phyloP scores from a whole-genome alignment of 1,140 invertebrate species.

The Penaeus vannamei region DNA sequence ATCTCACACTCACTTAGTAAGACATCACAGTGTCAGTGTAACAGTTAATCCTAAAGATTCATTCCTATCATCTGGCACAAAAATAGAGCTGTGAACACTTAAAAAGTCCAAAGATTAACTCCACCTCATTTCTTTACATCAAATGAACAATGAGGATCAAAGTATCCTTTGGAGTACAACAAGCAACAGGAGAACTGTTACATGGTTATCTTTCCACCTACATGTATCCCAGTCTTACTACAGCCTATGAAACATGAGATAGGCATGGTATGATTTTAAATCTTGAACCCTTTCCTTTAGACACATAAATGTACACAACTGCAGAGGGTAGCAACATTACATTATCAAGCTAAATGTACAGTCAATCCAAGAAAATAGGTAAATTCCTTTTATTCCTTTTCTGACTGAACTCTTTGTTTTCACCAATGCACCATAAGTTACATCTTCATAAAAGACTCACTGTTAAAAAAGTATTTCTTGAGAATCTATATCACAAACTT shows the following conservation, averaged over 20 bases:
- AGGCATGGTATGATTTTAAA: conserved; percentile 27
- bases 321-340: conserved; percentile 34
- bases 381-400: not conserved
- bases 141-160: conserved; percentile 29
- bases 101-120: conserved; percentile 55
- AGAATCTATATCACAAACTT: conserved; percentile 46
- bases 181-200: conserved; percentile 47
- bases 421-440: conserved; percentile 26
- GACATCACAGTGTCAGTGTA: conserved; percentile 62
- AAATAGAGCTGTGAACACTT: conserved; percentile 60
- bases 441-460: conserved; percentile 29
- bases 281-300: conserved; percentile 7
- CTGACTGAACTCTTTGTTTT: conserved; percentile 16
- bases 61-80: conserved; percentile 56
- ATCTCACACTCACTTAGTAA: conserved; percentile 47
- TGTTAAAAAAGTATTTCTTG: conserved; percentile 37
- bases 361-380: conserved; percentile 44
- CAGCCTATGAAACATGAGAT: conserved; percentile 3
- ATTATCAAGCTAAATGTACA: conserved; percentile 31
- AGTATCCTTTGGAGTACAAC: conserved; percentile 45
- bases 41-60: conserved; percentile 51
- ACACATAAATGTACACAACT: conserved; percentile 31
- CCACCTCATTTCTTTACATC: conserved; percentile 25
- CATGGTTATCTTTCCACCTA: conserved; percentile 26
- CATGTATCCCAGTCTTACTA: conserved; percentile 22